Conservation (phyloP, 2,888 invertebrate species). For the Acrocyrtus sp. region DNA sequence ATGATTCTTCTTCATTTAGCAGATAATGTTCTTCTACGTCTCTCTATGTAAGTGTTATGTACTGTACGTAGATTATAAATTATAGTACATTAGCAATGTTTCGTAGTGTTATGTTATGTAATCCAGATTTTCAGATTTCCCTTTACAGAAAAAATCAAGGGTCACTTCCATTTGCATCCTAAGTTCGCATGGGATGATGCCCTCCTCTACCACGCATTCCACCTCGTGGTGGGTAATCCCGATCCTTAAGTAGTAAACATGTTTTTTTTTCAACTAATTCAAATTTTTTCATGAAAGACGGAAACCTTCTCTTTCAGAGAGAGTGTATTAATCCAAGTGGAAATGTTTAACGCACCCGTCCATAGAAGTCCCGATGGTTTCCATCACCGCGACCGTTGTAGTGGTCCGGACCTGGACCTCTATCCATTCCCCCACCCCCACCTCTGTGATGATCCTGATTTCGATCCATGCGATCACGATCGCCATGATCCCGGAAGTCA, state of each 20-base stretch:
- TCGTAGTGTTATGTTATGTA: too few species aligned
- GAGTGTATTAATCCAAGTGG: too few species aligned
- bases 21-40: background rate
- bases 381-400: conserved; percentile 49
- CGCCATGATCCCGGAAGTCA: conserved; percentile 36
- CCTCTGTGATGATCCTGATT: conserved; percentile 38
- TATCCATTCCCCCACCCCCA: conserved; percentile 23
- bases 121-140: background rate
- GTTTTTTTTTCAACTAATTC: too few species aligned
- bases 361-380: conserved; percentile 50
- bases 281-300: too few species aligned
- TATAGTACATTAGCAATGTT: background rate
- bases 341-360: conserved; percentile 35
- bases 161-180: conserved; percentile 13
- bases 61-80: background rate
- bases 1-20: background rate
- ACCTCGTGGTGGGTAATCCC: conserved; percentile 49
- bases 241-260: conserved; percentile 49
- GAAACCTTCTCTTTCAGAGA: too few species aligned
- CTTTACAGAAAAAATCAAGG: background rate
- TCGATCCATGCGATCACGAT: conserved; percentile 28
- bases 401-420: conserved; percentile 33
- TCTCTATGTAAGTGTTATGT: background rate
- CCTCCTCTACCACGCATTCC: conserved; percentile 48
- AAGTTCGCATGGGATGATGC: conserved; percentile 53